Base-by-base conservation (phyloP, 2,113 vertebrate genomes). In the Sander vitreus region DNA sequence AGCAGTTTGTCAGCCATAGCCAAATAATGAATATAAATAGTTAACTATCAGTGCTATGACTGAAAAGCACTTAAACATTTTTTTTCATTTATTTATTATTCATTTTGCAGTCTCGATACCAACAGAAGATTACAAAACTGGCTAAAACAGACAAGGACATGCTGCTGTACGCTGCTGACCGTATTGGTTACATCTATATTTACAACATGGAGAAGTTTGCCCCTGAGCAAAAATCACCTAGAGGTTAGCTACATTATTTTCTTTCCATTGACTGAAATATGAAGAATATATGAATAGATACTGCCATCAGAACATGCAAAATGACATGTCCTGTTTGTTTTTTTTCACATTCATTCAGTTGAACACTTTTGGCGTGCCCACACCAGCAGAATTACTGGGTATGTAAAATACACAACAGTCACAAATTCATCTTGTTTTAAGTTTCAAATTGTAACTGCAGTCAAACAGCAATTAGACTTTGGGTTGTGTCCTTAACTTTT, bases 361-460 rank as follows among this genome's bases (percentile, higher is more conserved):
- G 78, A 66, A 54, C 88, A 83, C 59, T 84, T 89, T 33, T 96
- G 93, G 94, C 57, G 71, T 54, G 95, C 91, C 8, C 95, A 96
- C 21, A 73, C 89, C 25, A 87, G 88, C 84, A 88, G n/a, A 53
- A 80, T 96, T 19, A 94, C 95, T 21, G 91, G 95, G 95, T 96
- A 93, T 13, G 92, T 77, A 48, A 69, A 76, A 62, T 39, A 27
- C 67, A 65, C 36, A 62, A 25, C 19, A n/a, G 6, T 19, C 39
- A 36, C 27, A 76, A 51, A 57, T 53, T 21, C 0, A 27, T 70
- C 15, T 27, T 33, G 9, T 57, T 10, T 69, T 43, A 21, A 53
- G 27, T 30, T 59, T n/a, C 36, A 47, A 39, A 43, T 12, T 13
- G 16, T 23, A 33, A 39, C 27, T 63, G 43, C 43, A 66, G 16